A percentile compares a stretch with the other conserved stretches of the same genome.
Conservation (phyloP, 2,888 invertebrate genomes). For the Cepaea hortensis region DNA sequence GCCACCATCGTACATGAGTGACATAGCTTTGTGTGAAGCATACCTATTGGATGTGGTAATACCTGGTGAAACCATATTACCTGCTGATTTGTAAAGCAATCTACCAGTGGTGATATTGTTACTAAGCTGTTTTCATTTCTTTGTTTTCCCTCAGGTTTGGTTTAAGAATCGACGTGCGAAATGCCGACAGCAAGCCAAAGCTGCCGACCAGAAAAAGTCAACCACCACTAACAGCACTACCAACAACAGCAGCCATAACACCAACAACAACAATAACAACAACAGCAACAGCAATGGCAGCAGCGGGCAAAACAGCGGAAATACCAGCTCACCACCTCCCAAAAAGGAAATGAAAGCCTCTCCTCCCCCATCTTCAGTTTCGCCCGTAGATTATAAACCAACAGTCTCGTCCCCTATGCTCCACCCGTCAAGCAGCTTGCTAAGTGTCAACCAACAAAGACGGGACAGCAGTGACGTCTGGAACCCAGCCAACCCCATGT, state of each 20-base stretch:
- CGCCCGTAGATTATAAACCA: slow-evolving; percentile 63
- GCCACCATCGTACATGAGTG: no score
- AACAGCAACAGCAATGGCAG: slow-evolving; percentile 33
- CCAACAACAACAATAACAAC: slow-evolving; percentile 36
- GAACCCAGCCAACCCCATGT: slow-evolving; percentile 73
- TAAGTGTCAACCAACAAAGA: slow-evolving; percentile 14
- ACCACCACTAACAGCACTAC: slow-evolving; percentile 29
- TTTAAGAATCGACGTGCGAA: slow-evolving; percentile 98
- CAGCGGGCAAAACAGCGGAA: slow-evolving; percentile 49
- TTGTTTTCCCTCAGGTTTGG: slow-evolving; percentile 85
- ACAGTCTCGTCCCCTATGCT: slow-evolving; percentile 66
- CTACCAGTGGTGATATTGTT: no score
- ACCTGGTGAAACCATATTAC: no score
- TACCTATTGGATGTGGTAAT: no score
- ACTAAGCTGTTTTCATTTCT: no score
- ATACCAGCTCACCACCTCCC: slow-evolving; percentile 60
- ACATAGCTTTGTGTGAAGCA: no score
- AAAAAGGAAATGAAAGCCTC: slow-evolving; percentile 62
- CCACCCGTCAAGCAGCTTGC: slow-evolving; percentile 60
- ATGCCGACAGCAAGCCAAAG: slow-evolving; percentile 88
- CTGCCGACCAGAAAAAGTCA: slow-evolving; percentile 65
- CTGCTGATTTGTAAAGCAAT: no score
- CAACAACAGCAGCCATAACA: slow-evolving; percentile 28
- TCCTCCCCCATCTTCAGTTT: slow-evolving; percentile 51
- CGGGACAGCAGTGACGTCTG: slow-evolving; percentile 67